Conservation (phyloP, 2,797 vertebrate species). For the Neosilurus hyrtlii region DNA sequence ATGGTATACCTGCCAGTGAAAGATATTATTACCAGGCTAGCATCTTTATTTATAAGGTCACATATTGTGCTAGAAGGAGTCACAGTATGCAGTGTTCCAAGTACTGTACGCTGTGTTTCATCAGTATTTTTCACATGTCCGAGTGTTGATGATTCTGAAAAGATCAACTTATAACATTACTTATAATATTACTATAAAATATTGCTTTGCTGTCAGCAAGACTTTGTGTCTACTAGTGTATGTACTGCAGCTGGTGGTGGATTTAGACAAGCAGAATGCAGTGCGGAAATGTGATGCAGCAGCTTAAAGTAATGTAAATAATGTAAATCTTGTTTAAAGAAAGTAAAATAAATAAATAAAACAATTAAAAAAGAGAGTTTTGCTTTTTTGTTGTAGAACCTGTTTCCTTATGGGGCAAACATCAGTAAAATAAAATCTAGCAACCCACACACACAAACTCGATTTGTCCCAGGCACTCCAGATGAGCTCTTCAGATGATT, state of each 20-base stretch:
- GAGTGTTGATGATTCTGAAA: neutral
- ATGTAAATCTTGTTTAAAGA: neutral
- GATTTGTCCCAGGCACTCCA: neutral
- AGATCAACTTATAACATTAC: neutral
- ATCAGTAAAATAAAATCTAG: neutral
- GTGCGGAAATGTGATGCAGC: too few relatives aligned
- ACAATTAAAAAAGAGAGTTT: neutral
- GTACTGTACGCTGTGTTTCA: neutral
- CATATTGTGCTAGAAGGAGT: neutral
- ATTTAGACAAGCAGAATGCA: neutral
- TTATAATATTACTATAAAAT: too few relatives aligned
- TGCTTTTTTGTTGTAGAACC: neutral
- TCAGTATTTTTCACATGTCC: neutral
- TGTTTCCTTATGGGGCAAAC: neutral
- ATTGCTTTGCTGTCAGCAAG: neutral
- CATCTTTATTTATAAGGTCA: neutral
- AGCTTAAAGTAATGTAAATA: neutral
- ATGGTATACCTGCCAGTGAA: neutral
- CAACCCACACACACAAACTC: neutral
- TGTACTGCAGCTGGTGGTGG: neutral
- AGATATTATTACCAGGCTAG: neutral
- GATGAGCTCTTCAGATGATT: neutral
- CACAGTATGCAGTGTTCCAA: neutral
- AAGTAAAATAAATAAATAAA: too few relatives aligned
- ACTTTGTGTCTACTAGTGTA: neutral